These are phyloP conservation scores for Brachynemurus nebulosus DNA, from an alignment of 2,888 invertebrate species.

Conservation along the genomic window DNA sequence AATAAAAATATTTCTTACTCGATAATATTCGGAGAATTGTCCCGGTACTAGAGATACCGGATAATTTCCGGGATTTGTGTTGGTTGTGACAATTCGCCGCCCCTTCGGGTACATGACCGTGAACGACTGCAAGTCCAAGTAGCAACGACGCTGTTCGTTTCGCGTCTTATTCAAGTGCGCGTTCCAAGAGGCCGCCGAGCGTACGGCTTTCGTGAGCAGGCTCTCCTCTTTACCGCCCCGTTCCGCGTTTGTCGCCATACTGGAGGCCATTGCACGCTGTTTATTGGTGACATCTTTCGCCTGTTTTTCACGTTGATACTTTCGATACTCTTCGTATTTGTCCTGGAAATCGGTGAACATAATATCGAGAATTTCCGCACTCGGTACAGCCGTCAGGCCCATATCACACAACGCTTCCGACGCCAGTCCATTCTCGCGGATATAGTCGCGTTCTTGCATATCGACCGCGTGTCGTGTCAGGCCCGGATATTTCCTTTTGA, in stretches of 20 bases:
- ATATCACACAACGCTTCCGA: constrained; percentile 87
- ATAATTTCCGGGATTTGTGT: constrained; percentile 52
- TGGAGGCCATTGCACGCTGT: constrained; percentile 46
- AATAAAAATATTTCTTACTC: no score
- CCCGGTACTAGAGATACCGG: constrained; percentile 91
- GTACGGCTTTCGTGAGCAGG: constrained; percentile 62
- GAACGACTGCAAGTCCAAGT: constrained; percentile 85
- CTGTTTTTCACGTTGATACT: constrained; percentile 54
- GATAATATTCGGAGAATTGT: constrained; percentile 85
- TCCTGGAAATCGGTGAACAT: constrained; percentile 92
- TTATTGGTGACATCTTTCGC: constrained; percentile 52
- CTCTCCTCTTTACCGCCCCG: constrained; percentile 47
- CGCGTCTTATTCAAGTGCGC: constrained; percentile 64
- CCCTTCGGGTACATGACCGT: constrained; percentile 66
- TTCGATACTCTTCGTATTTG: constrained; percentile 83
- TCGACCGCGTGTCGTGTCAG: constrained; percentile 70
- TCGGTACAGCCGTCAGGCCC: constrained; percentile 81
- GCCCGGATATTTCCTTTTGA: constrained; percentile 92
- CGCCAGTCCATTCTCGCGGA: constrained; percentile 69
- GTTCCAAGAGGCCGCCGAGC: constrained; percentile 84
- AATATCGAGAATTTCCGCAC: constrained; percentile 86
- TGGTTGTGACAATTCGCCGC: constrained; percentile 29
- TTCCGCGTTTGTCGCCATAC: constrained; percentile 32
- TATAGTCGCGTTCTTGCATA: constrained; percentile 80
- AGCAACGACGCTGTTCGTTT: constrained; percentile 62